Base-by-base conservation (phyloP, 92 coral and sea anemone species). In the Pocillopora meandrina region DNA sequence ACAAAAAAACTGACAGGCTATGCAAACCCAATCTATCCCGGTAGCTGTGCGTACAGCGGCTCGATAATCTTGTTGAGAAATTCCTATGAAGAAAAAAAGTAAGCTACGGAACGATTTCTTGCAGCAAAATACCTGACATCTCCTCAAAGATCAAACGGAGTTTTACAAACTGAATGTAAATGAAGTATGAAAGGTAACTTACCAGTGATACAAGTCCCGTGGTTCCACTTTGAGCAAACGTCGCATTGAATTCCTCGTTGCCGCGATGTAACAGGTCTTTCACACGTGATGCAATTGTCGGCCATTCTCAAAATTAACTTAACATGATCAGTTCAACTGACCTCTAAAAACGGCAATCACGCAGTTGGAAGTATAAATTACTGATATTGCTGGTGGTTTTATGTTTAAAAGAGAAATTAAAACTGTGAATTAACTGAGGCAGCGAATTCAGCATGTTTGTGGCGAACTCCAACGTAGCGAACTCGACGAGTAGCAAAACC, bases 1-100 rank as follows among this genome's bases (percentile, higher is more conserved):
- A 42, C 49, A 2, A 42, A 42, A 42, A 42, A 42, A 42, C 49
- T 42, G 49, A 42, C 49, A 65, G 70, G 70, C 70, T 65, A 23
- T 65, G 70, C 70, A 65, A 65, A 65, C 70, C 70, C 70, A 65
- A 65, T 65, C 70, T 65, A 65, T 65, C 23, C 70, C 70, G 31
- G 70, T 65, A 65, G 70, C 70, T 65, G 70, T 17, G 9, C 7
- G 23, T 65, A 65, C 70, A 18, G 70, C 70, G 31, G 70, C 70
- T 14, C 31, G 9, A 65, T 65, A 65, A 65, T 65, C 70, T 65
- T 65, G 70, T 65, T 58, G 65, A 21, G 65, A 23, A 75, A 56
- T 65, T 33, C 71, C 31, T 3, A 19, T 21, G 31, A 18, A 21
- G 2, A 65, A n/a, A 62, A 65, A 65, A 65, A 65, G 26, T 65